These are phyloP conservation scores for Gymnocheta viridis DNA, from an alignment of 2,888 invertebrate genomes.

Conservation along the genomic window DNA sequence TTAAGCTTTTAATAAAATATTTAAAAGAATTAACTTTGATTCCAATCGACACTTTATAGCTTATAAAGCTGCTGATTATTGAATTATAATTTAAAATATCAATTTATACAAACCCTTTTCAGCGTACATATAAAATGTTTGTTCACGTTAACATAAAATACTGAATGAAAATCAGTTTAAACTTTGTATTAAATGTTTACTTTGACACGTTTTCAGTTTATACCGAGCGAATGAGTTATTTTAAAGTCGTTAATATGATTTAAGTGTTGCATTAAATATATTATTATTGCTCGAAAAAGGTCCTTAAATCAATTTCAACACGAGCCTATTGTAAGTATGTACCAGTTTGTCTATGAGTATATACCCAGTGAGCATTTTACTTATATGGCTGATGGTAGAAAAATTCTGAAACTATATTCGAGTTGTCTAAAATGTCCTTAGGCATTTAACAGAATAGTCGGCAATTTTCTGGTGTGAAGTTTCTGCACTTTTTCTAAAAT, in stretches of 20 bases:
- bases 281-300: background rate
- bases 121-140: background rate
- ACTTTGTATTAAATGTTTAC: background rate
- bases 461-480: too few species aligned
- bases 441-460: too few species aligned
- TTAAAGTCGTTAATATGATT: constrained; percentile 19
- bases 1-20: background rate
- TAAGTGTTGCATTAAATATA: constrained; percentile 13
- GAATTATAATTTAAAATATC: too few species aligned
- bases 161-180: background rate
- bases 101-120: too few species aligned
- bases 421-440: too few species aligned
- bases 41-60: background rate
- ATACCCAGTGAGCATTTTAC: too few species aligned
- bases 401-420: too few species aligned
- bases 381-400: too few species aligned
- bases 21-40: background rate
- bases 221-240: background rate
- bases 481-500: too few species aligned
- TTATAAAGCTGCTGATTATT: background rate
- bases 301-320: background rate
- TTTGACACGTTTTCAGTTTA: constrained; percentile 16
- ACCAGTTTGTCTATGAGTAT: too few species aligned
- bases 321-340: background rate
- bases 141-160: background rate